Evolutionary conservation across 2,113 vertebrate genomes (phyloP).

Genomic region (Oreocharis arfaki): DNA sequence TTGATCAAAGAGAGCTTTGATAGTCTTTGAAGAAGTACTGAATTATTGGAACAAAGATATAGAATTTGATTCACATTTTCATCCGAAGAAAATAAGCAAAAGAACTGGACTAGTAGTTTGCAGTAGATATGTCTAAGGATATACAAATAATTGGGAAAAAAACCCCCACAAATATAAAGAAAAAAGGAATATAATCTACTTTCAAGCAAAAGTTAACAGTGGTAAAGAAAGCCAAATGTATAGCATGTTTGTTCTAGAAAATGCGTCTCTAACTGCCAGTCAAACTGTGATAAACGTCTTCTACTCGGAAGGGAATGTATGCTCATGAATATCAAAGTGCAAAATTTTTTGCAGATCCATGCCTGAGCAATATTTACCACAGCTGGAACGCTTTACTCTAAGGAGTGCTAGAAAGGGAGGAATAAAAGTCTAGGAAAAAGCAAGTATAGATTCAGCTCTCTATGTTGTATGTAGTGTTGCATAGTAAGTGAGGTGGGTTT

Average conservation of each 20-base stretch:
- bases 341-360: neutral
- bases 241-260: neutral
- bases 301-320: neutral
- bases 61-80: conserved; percentile 43
- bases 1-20: conserved; percentile 65
- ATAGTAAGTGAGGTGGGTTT: neutral
- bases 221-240: neutral
- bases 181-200: neutral
- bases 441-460: neutral
- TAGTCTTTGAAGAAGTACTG: conserved; percentile 53
- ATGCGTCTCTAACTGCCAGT: neutral
- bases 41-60: conserved; percentile 15
- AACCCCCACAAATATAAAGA: rapidly evolving
- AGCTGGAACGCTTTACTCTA: neutral
- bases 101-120: neutral
- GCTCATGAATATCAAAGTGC: conserved; percentile 17
- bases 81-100: neutral
- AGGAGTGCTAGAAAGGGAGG: neutral
- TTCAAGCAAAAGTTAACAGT: neutral
- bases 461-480: neutral
- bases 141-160: neutral
- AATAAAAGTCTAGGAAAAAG: neutral
- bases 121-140: neutral
- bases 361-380: neutral
- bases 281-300: neutral